Evolutionary conservation across 2,113 vertebrate genomes (phyloP), one percentile per base, ranked within the genome.

Genomic region (Dendrocopos noguchii): DNA sequence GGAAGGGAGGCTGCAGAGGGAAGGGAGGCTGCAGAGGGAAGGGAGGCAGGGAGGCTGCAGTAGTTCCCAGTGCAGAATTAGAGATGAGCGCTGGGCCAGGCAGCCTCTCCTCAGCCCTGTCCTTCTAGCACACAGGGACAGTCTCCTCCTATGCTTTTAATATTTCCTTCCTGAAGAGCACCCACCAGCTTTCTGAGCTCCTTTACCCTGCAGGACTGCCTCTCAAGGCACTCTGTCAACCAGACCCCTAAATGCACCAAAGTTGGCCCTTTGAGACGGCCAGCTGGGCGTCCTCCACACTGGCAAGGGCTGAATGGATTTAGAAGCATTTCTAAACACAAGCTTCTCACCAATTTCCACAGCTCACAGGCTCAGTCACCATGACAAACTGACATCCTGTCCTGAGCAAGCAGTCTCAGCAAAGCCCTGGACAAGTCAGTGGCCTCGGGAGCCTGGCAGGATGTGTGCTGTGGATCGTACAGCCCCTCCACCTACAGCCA

Each of bases 381-480:
- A 7, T 2, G 4, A 36, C 27, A n/a, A 50, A 57, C 16, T 2
- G 8, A 2, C 36, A 21, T 7, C 31, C 24, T 6, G 15, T 39
- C 33, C 52, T 3, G 2, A 12, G 55, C 36, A 21, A 52, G 61
- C 60, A 4, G 34, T 5, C 31, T 20, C 28, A 61, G 61, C 72
- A 66, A 53, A 34, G 20, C n/a, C 44, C 47, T 15, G 46, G 16
- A 15, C 4, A 9, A n/a, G 55, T 3, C 34, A 8, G 27, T 2
- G 20, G 22, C 20, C 53, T 31, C 42, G 3, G 68, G 42, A 29
- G 28, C 52, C 57, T 5, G 7, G 57, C 28, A 14, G 31, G 52
- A 59, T 4, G 4, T 1, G 28, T 2, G 10, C n/a, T 3, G 4
- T 1, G 19, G 29, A 29, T 33, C 6, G 0, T 3, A 7, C 59